Percentiles rank a stretch among this genome's conserved stretches.
phyloP scores from a whole-genome alignment of 2,797 vertebrate genomes.

The Merluccius polli region DNA sequence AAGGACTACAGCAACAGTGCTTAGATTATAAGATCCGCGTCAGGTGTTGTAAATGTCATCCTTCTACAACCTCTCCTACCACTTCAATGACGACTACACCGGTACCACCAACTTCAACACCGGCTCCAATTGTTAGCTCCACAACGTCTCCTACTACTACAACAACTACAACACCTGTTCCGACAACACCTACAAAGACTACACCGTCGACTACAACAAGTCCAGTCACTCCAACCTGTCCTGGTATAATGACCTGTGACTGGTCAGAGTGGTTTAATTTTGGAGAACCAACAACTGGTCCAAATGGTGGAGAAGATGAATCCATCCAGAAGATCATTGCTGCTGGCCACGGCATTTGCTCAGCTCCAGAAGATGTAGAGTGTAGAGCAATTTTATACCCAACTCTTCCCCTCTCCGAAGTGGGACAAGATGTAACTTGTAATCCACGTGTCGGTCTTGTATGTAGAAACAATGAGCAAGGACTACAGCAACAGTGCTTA shows the following conservation, averaged over 20 bases:
- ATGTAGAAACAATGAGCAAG: slow-evolving; percentile 47
- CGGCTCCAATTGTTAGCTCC: too few species aligned
- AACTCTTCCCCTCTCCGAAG: background rate
- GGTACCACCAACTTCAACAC: too few species aligned
- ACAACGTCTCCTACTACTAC: background rate
- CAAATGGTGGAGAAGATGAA: slow-evolving; percentile 38
- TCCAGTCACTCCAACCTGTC: background rate
- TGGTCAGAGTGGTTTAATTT: slow-evolving; percentile 38
- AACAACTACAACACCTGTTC: slow-evolving; percentile 8
- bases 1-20: slow-evolving; percentile 31
- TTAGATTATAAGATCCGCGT: slow-evolving; percentile 51
- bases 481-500: slow-evolving; percentile 36
- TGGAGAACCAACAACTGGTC: slow-evolving; percentile 25
- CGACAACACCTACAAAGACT: too few species aligned
- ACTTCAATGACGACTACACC: too few species aligned
- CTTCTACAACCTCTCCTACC: background rate
- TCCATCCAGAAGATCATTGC: slow-evolving; percentile 32
- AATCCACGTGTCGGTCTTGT: slow-evolving; percentile 27
- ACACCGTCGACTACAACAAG: background rate
- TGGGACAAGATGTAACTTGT: slow-evolving; percentile 23
- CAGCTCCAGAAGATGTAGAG: slow-evolving; percentile 9
- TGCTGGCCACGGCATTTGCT: slow-evolving; percentile 15
- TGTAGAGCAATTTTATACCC: slow-evolving; percentile 33
- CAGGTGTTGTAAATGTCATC: slow-evolving; percentile 17
- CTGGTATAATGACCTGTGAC: slow-evolving; percentile 1